Conservation (phyloP, 2,113 vertebrate genomes). For the Gallinago undulata region DNA sequence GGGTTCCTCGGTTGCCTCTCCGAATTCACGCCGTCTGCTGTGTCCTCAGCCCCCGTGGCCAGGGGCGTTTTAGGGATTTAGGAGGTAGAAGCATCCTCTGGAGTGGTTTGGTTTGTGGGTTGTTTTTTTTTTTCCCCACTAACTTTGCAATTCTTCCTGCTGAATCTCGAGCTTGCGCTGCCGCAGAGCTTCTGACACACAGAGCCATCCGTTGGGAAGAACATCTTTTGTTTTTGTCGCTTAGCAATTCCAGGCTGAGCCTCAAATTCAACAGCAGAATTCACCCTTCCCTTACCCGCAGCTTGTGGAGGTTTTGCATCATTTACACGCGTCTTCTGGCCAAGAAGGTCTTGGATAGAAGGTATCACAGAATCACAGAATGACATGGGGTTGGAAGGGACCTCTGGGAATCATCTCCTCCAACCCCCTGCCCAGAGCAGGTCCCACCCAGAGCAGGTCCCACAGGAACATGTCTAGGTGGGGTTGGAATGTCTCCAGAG, state of each 20-base stretch:
- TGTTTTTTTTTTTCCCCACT: too few relatives aligned
- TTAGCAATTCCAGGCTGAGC: constrained; percentile 18
- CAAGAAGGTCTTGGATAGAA: background rate
- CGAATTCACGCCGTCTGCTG: background rate
- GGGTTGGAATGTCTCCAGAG: too few relatives aligned
- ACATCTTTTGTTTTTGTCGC: constrained; percentile 9
- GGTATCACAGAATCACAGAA: too few relatives aligned
- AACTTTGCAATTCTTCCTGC: background rate
- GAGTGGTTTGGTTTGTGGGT: background rate
- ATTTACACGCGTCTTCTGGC: background rate
- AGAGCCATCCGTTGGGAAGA: background rate
- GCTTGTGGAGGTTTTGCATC: background rate
- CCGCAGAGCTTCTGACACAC: background rate
- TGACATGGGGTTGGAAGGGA: too few relatives aligned
- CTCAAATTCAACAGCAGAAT: background rate
- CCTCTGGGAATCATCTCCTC: too few relatives aligned
- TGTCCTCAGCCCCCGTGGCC: background rate
- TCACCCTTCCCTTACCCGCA: background rate
- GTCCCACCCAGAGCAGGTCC: too few relatives aligned
- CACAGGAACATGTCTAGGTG: too few relatives aligned
- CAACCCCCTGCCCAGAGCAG: too few relatives aligned
- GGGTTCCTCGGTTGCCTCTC: background rate
- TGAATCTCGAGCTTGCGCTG: background rate
- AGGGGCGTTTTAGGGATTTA: too few relatives aligned
- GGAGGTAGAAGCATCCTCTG: background rate